Conservation (phyloP, 2,888 invertebrate species). For the Drosophila leonis region DNA sequence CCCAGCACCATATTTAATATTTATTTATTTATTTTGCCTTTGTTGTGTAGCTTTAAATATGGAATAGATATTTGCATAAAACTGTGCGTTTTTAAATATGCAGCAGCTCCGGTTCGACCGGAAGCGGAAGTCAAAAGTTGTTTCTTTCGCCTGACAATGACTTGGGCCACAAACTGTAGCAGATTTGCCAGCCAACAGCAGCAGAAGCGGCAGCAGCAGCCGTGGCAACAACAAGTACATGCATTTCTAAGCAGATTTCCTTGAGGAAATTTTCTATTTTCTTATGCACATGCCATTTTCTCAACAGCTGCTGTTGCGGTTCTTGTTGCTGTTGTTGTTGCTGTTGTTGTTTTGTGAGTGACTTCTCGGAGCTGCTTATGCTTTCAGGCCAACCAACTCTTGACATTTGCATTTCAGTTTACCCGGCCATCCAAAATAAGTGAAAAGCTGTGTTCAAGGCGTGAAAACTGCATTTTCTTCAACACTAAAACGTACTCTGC, state of each 20-base stretch:
- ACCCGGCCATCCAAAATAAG: conserved; percentile 46
- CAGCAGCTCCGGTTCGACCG: conserved; percentile 46
- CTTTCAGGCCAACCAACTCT: conserved; percentile 65
- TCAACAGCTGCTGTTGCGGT: conserved; percentile 57
- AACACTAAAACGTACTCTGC: conserved; percentile 9
- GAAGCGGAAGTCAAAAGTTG: conserved; percentile 75
- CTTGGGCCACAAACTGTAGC: conserved; percentile 64
- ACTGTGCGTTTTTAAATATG: conserved; percentile 54
- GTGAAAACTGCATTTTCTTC: conserved; percentile 42
- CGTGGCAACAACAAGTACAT: conserved; percentile 39
- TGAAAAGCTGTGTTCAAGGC: conserved; percentile 59
- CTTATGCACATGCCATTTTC: conserved; percentile 71
- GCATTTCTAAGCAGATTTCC: conserved; percentile 76
- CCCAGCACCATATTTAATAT: conserved; percentile 34
- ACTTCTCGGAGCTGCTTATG: conserved; percentile 61
- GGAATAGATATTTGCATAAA: conserved; percentile 64
- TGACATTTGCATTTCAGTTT: conserved; percentile 75
- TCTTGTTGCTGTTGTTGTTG: conserved; percentile 25
- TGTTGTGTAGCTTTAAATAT: conserved; percentile 54
- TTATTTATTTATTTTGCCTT: conserved; percentile 68
- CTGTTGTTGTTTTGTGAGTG: conserved; percentile 34
- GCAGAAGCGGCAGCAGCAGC: conserved; percentile 29
- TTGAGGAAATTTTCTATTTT: conserved; percentile 71
- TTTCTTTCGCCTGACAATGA: conserved; percentile 47
- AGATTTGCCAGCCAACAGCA: conserved; percentile 47